A percentile compares a stretch with the other conserved stretches of the same genome.
phyloP scores from a whole-genome alignment of 2,888 invertebrate genomes.

The Himalopsyche anomala region DNA sequence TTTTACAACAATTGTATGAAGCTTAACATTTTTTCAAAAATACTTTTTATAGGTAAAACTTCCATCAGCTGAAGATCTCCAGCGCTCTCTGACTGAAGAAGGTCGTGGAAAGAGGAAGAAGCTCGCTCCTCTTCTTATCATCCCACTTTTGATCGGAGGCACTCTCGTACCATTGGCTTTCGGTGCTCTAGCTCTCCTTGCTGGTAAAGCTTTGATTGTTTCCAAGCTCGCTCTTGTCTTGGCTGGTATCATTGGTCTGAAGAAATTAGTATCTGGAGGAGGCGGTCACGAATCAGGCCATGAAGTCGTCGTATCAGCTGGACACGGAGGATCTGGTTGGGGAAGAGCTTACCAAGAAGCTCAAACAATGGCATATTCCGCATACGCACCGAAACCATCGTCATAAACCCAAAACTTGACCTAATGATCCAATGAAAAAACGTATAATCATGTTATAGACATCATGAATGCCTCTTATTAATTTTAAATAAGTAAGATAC shows the following conservation, averaged over 20 bases:
- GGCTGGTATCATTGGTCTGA: constrained; percentile 90
- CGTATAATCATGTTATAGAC: not conserved
- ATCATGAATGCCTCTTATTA: not conserved
- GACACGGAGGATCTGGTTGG: constrained; percentile 84
- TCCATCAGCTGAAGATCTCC: constrained; percentile 81
- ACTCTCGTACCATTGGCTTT: constrained; percentile 89
- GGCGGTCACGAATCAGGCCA: constrained; percentile 82
- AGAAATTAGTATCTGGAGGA: constrained; percentile 85
- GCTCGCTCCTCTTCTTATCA: constrained; percentile 84
- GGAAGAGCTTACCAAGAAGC: constrained; percentile 77
- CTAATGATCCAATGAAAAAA: not conserved
- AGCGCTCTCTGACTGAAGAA: constrained; percentile 80
- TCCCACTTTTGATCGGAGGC: constrained; percentile 87
- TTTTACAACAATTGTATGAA: too few species aligned
- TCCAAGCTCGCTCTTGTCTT: constrained; percentile 89
- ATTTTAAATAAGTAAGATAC: constrained; percentile 1
- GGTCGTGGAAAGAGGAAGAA: constrained; percentile 85
- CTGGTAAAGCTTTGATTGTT: constrained; percentile 90
- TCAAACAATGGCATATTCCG: constrained; percentile 80
- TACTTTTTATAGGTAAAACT: constrained; percentile 80
- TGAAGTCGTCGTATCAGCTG: constrained; percentile 84
- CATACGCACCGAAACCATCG: constrained; percentile 69
- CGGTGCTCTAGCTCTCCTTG: constrained; percentile 87
- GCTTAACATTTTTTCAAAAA: not conserved
- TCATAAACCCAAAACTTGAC: constrained; percentile 22